Percentiles rank a stretch among this genome's conserved stretches.
phyloP scores from a whole-genome alignment of 2,888 invertebrate genomes.

The Erebia ligea region DNA sequence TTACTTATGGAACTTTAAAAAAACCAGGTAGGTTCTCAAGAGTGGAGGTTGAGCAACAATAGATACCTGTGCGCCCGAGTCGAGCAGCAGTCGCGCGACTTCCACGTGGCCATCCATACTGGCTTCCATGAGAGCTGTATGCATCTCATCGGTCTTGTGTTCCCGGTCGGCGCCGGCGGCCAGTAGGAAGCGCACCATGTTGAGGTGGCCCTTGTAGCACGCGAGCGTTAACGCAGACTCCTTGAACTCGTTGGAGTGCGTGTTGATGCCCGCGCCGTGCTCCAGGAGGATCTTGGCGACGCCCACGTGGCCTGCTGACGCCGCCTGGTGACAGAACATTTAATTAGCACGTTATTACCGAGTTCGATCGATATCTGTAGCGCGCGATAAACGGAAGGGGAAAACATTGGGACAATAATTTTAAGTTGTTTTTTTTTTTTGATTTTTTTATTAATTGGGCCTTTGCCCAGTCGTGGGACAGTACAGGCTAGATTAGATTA shows the following conservation, averaged over 20 bases:
- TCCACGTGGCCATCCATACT: slow-evolving; percentile 99
- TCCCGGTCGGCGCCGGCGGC: slow-evolving; percentile 98
- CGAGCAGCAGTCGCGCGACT: slow-evolving; percentile 95
- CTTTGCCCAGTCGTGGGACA: no score
- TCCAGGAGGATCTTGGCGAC: slow-evolving; percentile 95
- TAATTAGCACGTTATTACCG: slow-evolving; percentile 25
- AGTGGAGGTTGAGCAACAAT: slow-evolving; percentile 5
- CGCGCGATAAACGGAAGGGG: no score
- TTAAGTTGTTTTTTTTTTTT: no score
- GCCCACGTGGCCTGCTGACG: slow-evolving; percentile 96
- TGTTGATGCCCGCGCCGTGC: slow-evolving; percentile 98
- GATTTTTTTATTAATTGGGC: no score
- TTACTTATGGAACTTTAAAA: no score
- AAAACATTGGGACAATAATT: no score
- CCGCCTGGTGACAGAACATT: slow-evolving; percentile 81
- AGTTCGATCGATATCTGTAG: no score
- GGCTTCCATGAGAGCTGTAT: slow-evolving; percentile 99
- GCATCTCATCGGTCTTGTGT: slow-evolving; percentile 99
- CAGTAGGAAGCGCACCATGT: slow-evolving; percentile 97
- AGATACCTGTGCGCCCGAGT: slow-evolving; percentile 95
- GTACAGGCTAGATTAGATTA: no score
- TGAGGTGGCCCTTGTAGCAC: slow-evolving; percentile 97
- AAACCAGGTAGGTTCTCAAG: no score
- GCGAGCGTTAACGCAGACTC: slow-evolving; percentile 98
- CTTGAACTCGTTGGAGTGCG: slow-evolving; percentile 99